Evolutionary conservation across 2,113 vertebrate genomes (phyloP).

Genomic region (Vireo altiloquus): DNA sequence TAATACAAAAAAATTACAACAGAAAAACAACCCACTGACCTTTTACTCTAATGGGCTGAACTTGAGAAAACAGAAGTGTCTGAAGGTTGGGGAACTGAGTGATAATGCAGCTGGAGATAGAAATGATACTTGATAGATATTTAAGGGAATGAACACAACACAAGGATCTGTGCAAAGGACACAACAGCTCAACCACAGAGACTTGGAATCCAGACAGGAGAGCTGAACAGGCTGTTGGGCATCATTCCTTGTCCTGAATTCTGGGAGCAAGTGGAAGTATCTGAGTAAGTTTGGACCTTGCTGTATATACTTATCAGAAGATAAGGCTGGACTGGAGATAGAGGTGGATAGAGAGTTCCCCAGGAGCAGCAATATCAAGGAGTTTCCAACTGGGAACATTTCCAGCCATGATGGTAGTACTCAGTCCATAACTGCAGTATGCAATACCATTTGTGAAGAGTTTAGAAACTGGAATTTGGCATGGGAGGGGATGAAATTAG

Average conservation of each 20-base stretch:
- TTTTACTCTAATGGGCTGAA: background rate
- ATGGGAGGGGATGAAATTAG: background rate
- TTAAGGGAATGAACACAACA: background rate
- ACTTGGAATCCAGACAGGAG: background rate
- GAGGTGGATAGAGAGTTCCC: background rate
- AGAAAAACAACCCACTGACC: background rate
- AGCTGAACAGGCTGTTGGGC: background rate
- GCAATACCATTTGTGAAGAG: background rate
- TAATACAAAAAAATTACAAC: background rate
- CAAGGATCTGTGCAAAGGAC: background rate
- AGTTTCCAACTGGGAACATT: background rate
- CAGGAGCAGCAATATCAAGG: background rate
- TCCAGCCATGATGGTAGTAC: background rate
- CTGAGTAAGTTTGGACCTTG: background rate
- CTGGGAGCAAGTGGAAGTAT: fast-evolving
- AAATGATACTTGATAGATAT: background rate
- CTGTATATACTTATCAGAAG: background rate
- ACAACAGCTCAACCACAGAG: background rate
- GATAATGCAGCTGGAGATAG: background rate
- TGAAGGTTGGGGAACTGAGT: background rate
- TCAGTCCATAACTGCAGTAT: background rate
- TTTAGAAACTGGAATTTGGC: background rate
- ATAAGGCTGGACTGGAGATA: background rate
- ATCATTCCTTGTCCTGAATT: background rate
- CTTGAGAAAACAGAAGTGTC: background rate